These are phyloP conservation scores for Peribatodes rhomboidaria DNA, from an alignment of 2,888 invertebrate species.

Conservation along the genomic window DNA sequence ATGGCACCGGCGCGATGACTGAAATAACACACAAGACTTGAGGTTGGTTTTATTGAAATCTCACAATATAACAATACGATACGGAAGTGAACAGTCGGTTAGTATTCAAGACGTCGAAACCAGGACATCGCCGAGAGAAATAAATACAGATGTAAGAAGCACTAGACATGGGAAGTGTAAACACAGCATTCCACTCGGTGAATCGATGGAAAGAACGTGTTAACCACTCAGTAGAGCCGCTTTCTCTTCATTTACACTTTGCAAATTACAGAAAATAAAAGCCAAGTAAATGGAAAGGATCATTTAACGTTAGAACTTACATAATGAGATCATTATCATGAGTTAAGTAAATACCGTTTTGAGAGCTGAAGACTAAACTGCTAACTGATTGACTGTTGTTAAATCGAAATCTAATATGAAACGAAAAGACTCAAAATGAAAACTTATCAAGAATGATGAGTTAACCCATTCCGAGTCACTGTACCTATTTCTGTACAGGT, in stretches of 20 bases:
- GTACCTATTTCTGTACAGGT: too few species aligned
- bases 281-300: slow-evolving; percentile 7
- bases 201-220: slow-evolving; percentile 28
- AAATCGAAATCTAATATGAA: neutral
- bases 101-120: slow-evolving; percentile 24
- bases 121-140: slow-evolving; percentile 18
- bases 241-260: slow-evolving; percentile 33
- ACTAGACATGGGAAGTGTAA: slow-evolving; percentile 27
- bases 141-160: slow-evolving; percentile 13
- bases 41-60: slow-evolving; percentile 19
- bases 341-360: neutral
- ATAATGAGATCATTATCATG: slow-evolving; percentile 17
- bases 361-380: neutral
- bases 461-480: too few species aligned
- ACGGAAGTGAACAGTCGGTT: slow-evolving; percentile 23
- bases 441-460: too few species aligned
- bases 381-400: neutral
- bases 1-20: slow-evolving; percentile 43
- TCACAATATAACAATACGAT: slow-evolving; percentile 16
- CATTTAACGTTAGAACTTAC: slow-evolving; percentile 11
- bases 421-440: too few species aligned
- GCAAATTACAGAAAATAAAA: slow-evolving; percentile 21
- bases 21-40: slow-evolving; percentile 18
- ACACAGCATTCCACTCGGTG: slow-evolving; percentile 13
- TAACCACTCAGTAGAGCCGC: slow-evolving; percentile 19